Base-by-base conservation (phyloP, 2,113 vertebrate species). In the Choloepus hoffmanni region DNA sequence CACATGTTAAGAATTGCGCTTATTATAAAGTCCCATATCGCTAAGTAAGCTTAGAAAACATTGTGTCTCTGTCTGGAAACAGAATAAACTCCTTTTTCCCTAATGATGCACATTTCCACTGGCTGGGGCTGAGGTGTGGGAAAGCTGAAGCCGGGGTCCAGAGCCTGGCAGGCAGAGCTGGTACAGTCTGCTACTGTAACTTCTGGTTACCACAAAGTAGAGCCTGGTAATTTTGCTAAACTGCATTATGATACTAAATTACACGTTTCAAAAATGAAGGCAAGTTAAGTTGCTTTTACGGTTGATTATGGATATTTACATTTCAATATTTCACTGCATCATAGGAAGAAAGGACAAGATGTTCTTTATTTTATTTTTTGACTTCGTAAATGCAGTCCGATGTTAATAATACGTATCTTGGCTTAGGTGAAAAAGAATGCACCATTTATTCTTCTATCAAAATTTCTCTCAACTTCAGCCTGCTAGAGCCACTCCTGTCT, bases 241-340 rank as follows among this genome's bases (percentile, higher is more conserved):
- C 68, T 89, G 19, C 55, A 65, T 63, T 81, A 85, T 77, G 73
- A 82, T 73, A n/a, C 74, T 87, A 85, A 96, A 95, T 95, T 89
- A 89, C 26, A 95, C 18, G 68, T 78, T 94, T 93, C n/a, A 8
- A 30, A 82, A 95, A 40, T 68, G 28, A 19, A 88, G 43, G 24
- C 60, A 63, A 76, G 28, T 77, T 16, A 73, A 85, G 23, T 84
- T 87, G 73, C 83, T 77, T 87, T 95, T 68, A 48, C 24, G 68
- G 40, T 77, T 94, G 91, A 95, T 96, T 85, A 77, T 74, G 85
- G 91, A 77, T 84, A 87, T 78, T 94, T 91, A 79, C 48, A 81
- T 94, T 92, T 88, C 43, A 79, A 3, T 43, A 30, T 94, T 82
- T 68, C 48, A 45, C 60, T 19, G 13, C 18, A 16, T 84, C 60